These are phyloP conservation scores for Stenurella melanura DNA, from an alignment of 2,888 invertebrate species.

Conservation along the genomic window DNA sequence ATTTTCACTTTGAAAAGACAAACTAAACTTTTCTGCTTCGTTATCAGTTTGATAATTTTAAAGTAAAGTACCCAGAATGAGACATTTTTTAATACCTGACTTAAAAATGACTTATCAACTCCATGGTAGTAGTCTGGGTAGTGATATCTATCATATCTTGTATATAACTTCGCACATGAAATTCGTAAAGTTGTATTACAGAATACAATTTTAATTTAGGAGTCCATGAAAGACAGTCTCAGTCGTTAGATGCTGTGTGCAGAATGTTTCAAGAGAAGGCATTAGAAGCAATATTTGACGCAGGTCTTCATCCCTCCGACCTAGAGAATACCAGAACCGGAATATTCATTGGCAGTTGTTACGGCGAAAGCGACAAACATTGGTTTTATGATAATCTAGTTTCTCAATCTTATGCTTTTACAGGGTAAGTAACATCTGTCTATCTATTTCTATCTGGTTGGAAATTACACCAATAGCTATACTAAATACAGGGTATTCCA, in stretches of 20 bases:
- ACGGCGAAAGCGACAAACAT: slow-evolving; percentile 81
- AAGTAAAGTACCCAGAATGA: no score
- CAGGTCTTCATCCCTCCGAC: slow-evolving; percentile 80
- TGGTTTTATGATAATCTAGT: slow-evolving; percentile 24
- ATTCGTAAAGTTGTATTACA: no score
- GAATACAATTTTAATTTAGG: slow-evolving; percentile 17
- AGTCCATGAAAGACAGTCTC: slow-evolving; percentile 74
- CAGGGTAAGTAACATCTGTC: slow-evolving; percentile 16
- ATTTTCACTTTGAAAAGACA: no score
- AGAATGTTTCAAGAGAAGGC: slow-evolving; percentile 77
- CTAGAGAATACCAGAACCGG: slow-evolving; percentile 84
- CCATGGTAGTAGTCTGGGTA: no score
- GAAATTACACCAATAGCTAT: no score
- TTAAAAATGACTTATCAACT: no score
- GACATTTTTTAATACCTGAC: no score
- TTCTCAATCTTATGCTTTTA: slow-evolving; percentile 15
- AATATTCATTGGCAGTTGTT: slow-evolving; percentile 86
- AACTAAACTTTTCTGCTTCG: no score
- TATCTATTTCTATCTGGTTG: neutral
- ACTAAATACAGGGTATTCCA: no score
- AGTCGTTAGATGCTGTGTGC: slow-evolving; percentile 76
- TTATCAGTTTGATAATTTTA: no score
- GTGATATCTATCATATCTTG: no score
- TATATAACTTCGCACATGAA: no score
- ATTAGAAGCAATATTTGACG: slow-evolving; percentile 78